Evolutionary conservation across 1,140 invertebrate genomes (phyloP), one percentile per base, ranked within the genome.

Genomic region (Monochamus saltuarius): DNA sequence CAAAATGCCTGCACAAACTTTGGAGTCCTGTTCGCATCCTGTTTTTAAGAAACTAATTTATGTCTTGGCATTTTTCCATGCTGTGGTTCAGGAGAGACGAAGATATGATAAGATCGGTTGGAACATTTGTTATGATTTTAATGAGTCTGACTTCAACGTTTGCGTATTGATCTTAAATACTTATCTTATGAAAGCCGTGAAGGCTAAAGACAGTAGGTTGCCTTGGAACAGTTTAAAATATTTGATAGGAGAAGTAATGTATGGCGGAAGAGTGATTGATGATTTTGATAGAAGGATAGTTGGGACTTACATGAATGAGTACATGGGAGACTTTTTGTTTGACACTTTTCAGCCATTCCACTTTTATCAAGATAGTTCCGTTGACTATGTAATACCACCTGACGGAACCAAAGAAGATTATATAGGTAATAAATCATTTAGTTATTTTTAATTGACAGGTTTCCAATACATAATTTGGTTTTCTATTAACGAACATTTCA

Each of bases 91-190:
- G 80, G 93, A 95, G 75, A 84, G 93, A 43, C 84, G 91, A 67
- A 95, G 94, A 75, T 96, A 95, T 73, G 90, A 89, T 67, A 95
- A 95, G 79, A 90, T 95, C 55, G 93, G 93, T 1, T 95, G 93
- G 93, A 97, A 96, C 72, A 91, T 95, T 58, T 83, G 82, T 40
- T 96, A 95, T 72, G 92, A 96, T 79, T 96, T 95, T 75, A 94
- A 92, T 71, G 91, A 95, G 77, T 90, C 90, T 0, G 94, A 97
- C 79, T 95, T 95, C 73, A 85, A 87, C 56, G 91, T 95, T 11
- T 93, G 90, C 74, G 84, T 88, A 57, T 84, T 87, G 71, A 94
- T 95, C 57, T 76, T 95, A 29, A 83, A 89, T 46, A 91, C 87
- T 6, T 95, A 95, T 77, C 78, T 95, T 10, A 88, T 83, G 0